Evolutionary conservation across 2,797 vertebrate species (phyloP).

Genomic region (Paguma larvata): DNA sequence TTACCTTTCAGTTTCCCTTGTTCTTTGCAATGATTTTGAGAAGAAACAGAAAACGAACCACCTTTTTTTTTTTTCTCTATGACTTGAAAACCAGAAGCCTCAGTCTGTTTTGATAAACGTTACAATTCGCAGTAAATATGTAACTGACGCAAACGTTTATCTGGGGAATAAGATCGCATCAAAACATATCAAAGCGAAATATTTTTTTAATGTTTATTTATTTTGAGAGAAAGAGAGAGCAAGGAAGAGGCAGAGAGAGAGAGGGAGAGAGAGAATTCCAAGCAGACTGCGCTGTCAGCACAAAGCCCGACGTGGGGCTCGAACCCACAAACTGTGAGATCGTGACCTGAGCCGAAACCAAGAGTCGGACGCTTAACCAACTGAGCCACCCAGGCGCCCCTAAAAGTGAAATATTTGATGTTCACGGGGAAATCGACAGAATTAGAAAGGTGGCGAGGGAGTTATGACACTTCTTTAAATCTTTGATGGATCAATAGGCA

Average conservation of each 20-base stretch:
- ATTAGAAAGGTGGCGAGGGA: conserved; percentile 41
- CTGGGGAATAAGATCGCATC: conserved; percentile 42
- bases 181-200: conserved; percentile 66
- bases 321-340: too few relatives aligned
- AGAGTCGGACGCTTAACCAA: too few relatives aligned
- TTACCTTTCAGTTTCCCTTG: conserved; percentile 17
- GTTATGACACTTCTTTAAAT: conserved; percentile 3
- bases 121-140: conserved; percentile 31
- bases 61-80: not conserved
- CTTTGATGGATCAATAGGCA: conserved; percentile 64
- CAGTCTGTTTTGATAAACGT: conserved; percentile 65
- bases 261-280: too few relatives aligned
- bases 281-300: too few relatives aligned
- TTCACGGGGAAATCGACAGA: conserved; percentile 66
- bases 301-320: too few relatives aligned
- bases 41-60: not conserved
- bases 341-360: too few relatives aligned
- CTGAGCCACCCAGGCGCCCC: too few relatives aligned
- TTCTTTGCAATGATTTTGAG: not conserved
- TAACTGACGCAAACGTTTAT: conserved; percentile 51
- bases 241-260: too few relatives aligned
- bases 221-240: too few relatives aligned
- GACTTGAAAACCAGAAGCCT: conserved; percentile 36
- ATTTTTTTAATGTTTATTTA: not conserved
- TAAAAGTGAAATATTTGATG: not conserved